Evolutionary conservation across 1,140 invertebrate genomes (phyloP), one percentile per base, ranked within the genome.

Genomic region (Rhyacophila brunnea): DNA sequence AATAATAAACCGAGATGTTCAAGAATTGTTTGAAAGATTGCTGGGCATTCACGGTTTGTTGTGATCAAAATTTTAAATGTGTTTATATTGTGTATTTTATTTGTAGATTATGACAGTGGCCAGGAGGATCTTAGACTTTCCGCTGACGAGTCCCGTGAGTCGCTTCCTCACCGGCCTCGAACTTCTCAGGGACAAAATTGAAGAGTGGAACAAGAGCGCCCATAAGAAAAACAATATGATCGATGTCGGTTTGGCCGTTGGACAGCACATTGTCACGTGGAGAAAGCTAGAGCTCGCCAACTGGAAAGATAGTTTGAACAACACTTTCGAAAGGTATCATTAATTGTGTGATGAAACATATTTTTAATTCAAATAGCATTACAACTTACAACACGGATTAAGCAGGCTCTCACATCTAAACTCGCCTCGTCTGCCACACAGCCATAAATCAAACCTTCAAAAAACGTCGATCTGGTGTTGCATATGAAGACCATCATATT

Each of bases 201-300:
- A 95, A 61, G 87, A 95, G 62, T 98, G 95, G 96, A 93, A 98
- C 72, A 85, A 87, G 66, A 90, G 93, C 68, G 94, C 95, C 0
- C 91, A 94, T 65, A 86, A 82, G 61, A 87, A 87, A 2, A 92
- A 98, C 28, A 93, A 91, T 56, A 72, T 99, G 67, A 78, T 83
- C 0, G 79, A 85, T 0, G 78, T 91, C 55, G 81, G 91, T 7
- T 71, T 84, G 14, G 77, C 81, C 38, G 74, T 99, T 0, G 91
- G 89, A 1, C 79, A 88, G 52, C 85, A 92, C 64, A 91, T 99
- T 40, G 87, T 97, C 42, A 81, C 85, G 19, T 99, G 95, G 96
- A 84, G 96, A 51, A 90, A 92, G 73, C 70, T 96, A 1, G 97
- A 99, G 74, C 80, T 99, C 43, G 83, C 83, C 28, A 85, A 85